Evolutionary conservation across 1,140 invertebrate genomes (phyloP).

Genomic region (Heliconius eleuchia): DNA sequence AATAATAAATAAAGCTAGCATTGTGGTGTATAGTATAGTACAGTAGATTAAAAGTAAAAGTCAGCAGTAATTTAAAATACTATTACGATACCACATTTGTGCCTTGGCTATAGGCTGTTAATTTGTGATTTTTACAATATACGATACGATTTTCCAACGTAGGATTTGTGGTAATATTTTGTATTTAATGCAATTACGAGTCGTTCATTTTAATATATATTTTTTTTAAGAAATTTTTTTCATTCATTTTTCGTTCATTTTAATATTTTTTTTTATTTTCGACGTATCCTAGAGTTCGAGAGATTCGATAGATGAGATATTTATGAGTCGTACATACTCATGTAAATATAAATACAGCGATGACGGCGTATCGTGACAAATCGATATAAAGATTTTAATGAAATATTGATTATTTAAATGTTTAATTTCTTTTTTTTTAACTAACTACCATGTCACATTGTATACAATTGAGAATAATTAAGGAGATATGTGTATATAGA

Average conservation of each 20-base stretch:
- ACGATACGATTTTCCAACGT: slow-evolving; percentile 43
- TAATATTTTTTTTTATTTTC: background rate
- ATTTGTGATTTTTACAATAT: slow-evolving; percentile 62
- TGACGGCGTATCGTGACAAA: background rate
- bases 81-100: slow-evolving; percentile 65
- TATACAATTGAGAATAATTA: slow-evolving; percentile 27
- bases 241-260: slow-evolving; percentile 12
- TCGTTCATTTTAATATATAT: background rate
- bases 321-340: background rate
- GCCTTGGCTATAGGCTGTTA: slow-evolving; percentile 69
- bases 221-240: slow-evolving; percentile 5
- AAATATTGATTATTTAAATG: background rate
- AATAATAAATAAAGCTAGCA: slow-evolving; percentile 26
- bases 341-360: background rate
- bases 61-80: slow-evolving; percentile 29
- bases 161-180: slow-evolving; percentile 31
- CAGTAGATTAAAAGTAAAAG: slow-evolving; percentile 31
- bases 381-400: background rate
- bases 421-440: background rate
- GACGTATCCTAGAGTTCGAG: slow-evolving; percentile 19
- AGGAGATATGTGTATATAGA: slow-evolving; percentile 40
- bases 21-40: slow-evolving; percentile 45
- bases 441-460: background rate
- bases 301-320: background rate
- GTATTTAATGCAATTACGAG: slow-evolving; percentile 29